Evolutionary conservation across 2,888 invertebrate species (phyloP), one percentile per base, ranked within the genome.

Genomic region (Eremobia ochroleuca): DNA sequence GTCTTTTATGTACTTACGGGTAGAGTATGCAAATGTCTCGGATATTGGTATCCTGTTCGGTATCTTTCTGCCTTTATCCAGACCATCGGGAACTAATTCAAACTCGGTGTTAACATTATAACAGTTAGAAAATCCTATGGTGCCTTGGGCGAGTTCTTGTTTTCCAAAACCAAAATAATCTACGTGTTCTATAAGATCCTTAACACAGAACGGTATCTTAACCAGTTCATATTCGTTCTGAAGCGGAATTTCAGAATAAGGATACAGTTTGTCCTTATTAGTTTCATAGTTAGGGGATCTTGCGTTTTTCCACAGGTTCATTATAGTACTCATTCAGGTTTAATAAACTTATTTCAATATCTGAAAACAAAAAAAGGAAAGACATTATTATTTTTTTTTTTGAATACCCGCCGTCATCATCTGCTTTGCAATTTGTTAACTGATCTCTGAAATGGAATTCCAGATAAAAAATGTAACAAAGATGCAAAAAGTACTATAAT

Each of bases 41-140:
- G 31, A 9, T 1, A 81, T 11, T 46, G 81, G 81, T 55, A 81
- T 81, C 21, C 76, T 72, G 65, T 81, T 81, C 0, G 81, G 81
- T 76, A 81, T 81, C 28, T 25, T 81, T 65, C 69, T 81, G 31
- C 15, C 28, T 9, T 0, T 0, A 73, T 81, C 81, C 37, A 6
- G 34, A 31, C 72, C 76, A 0, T 0, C 1, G 0, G 0, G 0
- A 49, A 76, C 65, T 55, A 76, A 55, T 0, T 0, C 0, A 21
- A 28, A 34, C 21, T 64, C 37, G n/a, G 2, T 18, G n/a, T 43
- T 2, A 6, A 49, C 52, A 52, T 81, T 81, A 40, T 81, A 81
- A 46, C 81, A 81, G 25, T 81, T 21, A 0, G 43, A 18, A 73
- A 81, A 81, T 5, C 81, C 81, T 0, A 3, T 0, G 4, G 15